Percentiles rank a stretch among this genome's conserved stretches.
These are phyloP conservation scores for pig (Sus scrofa) DNA, from an alignment of 2,113 vertebrate species.

Conservation along the genomic window T2T-Sscrofa CM000819.6:71902001-71902500, in stretches of 20 bases:
- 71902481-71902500: background rate
- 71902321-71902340: background rate
- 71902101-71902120: background rate
- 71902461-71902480: conserved; percentile 49
- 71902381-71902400: background rate
- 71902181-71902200: conserved; percentile 95
- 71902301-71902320: conserved; percentile 90
- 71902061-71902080: background rate
- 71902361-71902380: background rate
- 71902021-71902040: background rate
- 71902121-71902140: fast-evolving
- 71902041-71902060: background rate
- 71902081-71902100: background rate
- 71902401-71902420: background rate
- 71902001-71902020: background rate
- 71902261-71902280: conserved; percentile 98
- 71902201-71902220: conserved; percentile 99
- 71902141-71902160: background rate
- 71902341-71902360: background rate
- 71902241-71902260: conserved; percentile 95
- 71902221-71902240: conserved; percentile 98
- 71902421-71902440: background rate
- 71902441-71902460: background rate
- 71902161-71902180: background rate
- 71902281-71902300: conserved; percentile 98